Percentiles rank a stretch among this genome's conserved stretches.
These are phyloP conservation scores for Sesamia inferens DNA, from an alignment of 2,888 invertebrate genomes.

Conservation along the genomic window DNA sequence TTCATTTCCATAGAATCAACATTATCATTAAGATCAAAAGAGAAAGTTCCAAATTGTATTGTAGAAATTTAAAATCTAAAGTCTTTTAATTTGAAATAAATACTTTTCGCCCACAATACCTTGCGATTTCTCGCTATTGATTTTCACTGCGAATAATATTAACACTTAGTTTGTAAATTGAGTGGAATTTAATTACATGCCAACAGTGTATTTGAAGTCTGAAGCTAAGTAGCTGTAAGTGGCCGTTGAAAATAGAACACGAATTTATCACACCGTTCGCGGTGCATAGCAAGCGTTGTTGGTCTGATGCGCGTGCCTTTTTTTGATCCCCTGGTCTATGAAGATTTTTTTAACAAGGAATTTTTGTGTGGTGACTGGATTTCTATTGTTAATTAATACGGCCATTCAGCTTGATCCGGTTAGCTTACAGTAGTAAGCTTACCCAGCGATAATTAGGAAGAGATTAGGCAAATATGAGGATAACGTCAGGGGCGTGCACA, in stretches of 20 bases:
- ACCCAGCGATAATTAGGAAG: neutral
- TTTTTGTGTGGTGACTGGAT: neutral
- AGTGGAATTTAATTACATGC: neutral
- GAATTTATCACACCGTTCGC: neutral
- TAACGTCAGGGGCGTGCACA: too few species aligned
- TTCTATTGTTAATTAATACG: neutral
- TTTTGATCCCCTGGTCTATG: neutral
- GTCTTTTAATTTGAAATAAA: neutral
- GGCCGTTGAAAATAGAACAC: neutral
- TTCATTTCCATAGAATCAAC: neutral
- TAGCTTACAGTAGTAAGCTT: neutral
- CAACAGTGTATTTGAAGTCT: neutral
- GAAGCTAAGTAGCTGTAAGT: neutral
- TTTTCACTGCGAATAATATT: constrained; percentile 17
- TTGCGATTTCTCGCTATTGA: constrained; percentile 1
- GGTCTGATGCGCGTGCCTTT: neutral
- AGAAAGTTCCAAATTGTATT: neutral
- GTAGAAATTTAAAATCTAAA: neutral
- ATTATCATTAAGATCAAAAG: neutral
- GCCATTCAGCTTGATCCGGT: neutral
- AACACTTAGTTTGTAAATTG: neutral
- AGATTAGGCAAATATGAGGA: neutral
- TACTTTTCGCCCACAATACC: neutral
- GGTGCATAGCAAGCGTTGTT: neutral
- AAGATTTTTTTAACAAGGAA: too few species aligned